Conservation (phyloP, 2,888 invertebrate genomes). For the Tachina grossa region DNA sequence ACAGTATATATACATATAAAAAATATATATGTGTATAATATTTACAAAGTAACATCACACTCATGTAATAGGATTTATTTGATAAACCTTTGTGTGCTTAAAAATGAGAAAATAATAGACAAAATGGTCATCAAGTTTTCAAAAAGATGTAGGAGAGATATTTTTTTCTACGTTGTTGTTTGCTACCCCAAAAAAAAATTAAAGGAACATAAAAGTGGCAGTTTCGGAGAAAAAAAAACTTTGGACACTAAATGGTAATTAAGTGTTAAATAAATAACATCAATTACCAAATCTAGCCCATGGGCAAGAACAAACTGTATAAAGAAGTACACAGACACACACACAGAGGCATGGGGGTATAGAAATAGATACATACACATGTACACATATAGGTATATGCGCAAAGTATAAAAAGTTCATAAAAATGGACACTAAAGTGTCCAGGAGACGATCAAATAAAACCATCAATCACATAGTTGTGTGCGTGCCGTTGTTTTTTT, state of each 20-base stretch:
- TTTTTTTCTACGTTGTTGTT: slow-evolving; percentile 3
- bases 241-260: slow-evolving; percentile 71
- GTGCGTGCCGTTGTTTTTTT: too few species aligned
- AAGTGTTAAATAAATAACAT: slow-evolving; percentile 74
- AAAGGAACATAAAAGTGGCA: slow-evolving; percentile 16
- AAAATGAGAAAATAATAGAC: slow-evolving; percentile 63
- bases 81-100: slow-evolving; percentile 9
- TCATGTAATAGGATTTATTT: slow-evolving; percentile 4
- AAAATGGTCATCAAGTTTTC: slow-evolving; percentile 68
- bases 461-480: too few species aligned
- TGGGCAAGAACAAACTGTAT: slow-evolving; percentile 1
- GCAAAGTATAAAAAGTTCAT: slow-evolving; percentile 1
- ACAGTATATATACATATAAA: slow-evolving; percentile 34
- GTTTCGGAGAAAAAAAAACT: slow-evolving; percentile 44
- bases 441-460: too few species aligned
- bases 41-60: slow-evolving; percentile 21
- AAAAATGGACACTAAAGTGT: too few species aligned
- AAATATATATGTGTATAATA: slow-evolving; percentile 1
- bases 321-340: background rate
- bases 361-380: too few species aligned
- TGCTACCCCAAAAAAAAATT: background rate
- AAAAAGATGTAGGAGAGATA: slow-evolving; percentile 43
- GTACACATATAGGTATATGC: too few species aligned
- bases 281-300: slow-evolving; percentile 66
- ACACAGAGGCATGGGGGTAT: background rate